phyloP scores from a whole-genome alignment of 2,113 vertebrate genomes.

The Dissostichus mawsoni region DNA sequence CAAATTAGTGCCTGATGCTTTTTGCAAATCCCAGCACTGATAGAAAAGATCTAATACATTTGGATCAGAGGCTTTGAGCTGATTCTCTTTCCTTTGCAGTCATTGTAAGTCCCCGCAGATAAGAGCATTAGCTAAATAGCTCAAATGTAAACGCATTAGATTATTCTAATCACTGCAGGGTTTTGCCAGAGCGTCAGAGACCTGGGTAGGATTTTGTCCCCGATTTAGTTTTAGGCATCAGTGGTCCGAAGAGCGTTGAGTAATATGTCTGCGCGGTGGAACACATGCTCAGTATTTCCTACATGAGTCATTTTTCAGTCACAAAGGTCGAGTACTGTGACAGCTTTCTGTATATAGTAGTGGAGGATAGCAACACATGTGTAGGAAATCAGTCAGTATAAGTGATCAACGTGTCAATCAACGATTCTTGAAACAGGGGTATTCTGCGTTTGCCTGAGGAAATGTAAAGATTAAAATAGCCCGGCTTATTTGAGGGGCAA shows the following conservation, averaged over 20 bases:
- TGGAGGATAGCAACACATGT: background rate
- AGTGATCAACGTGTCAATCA: background rate
- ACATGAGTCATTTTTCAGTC: conserved; percentile 38
- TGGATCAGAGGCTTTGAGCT: conserved; percentile 16
- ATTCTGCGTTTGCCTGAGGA: too few species aligned
- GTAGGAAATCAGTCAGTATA: background rate
- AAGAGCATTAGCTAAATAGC: conserved; percentile 64
- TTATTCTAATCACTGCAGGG: conserved; percentile 50
- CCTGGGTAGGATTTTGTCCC: conserved; percentile 9
- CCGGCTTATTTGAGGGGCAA: too few species aligned
- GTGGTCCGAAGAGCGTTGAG: background rate
- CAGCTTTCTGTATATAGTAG: background rate
- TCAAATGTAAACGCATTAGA: conserved; percentile 58
- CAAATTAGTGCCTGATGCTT: conserved; percentile 37
- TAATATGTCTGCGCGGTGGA: conserved; percentile 9
- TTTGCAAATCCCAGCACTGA: conserved; percentile 39
- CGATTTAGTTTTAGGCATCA: conserved; percentile 17
- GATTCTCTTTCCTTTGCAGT: conserved; percentile 28
- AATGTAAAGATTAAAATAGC: too few species aligned
- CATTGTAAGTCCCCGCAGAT: conserved; percentile 54
- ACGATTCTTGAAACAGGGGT: background rate
- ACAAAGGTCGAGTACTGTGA: conserved; percentile 2
- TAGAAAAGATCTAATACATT: conserved; percentile 41
- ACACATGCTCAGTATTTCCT: conserved; percentile 40
- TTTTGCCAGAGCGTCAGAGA: conserved; percentile 21